Percentiles rank a stretch among this genome's conserved stretches.
These are phyloP conservation scores for Valencia hispanica DNA, from an alignment of 2,797 vertebrate genomes.

Conservation along the genomic window DNA sequence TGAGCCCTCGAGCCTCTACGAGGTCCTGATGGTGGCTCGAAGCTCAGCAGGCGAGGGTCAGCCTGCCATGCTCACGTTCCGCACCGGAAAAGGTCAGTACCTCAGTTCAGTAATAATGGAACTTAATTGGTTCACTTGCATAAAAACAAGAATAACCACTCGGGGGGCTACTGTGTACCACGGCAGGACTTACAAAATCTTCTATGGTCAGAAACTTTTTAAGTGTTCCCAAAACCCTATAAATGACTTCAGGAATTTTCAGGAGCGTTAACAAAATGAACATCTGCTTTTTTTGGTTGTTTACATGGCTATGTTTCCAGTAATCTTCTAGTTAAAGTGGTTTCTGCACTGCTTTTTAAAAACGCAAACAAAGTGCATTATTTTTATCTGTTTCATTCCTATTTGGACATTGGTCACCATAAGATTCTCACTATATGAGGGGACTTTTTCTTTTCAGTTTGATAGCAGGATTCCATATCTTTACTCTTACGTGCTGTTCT, in stretches of 20 bases:
- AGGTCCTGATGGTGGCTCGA: slow-evolving; percentile 96
- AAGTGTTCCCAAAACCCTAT: slow-evolving; percentile 35
- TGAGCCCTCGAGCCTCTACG: slow-evolving; percentile 94
- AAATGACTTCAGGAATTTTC: slow-evolving; percentile 44
- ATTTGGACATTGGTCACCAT: too few relatives aligned
- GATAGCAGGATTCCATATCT: too few relatives aligned
- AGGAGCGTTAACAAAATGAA: neutral
- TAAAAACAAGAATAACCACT: slow-evolving; percentile 43
- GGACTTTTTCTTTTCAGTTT: too few relatives aligned
- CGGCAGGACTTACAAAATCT: slow-evolving; percentile 40
- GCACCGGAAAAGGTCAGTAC: slow-evolving; percentile 92
- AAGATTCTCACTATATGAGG: too few relatives aligned
- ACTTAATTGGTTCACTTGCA: slow-evolving; percentile 11
- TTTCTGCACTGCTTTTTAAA: neutral
- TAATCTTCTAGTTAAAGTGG: too few relatives aligned
- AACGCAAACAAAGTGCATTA: neutral
- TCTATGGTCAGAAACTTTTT: slow-evolving; percentile 51
- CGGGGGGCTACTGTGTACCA: slow-evolving; percentile 30
- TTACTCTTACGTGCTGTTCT: too few relatives aligned
- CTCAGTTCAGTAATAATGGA: neutral
- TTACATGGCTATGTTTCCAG: neutral
- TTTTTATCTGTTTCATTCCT: too few relatives aligned
- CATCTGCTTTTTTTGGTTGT: neutral
- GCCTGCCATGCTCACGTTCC: slow-evolving; percentile 97
- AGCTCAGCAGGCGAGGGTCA: slow-evolving; percentile 91